Evolutionary conservation across 2,797 vertebrate species (phyloP).

Genomic region (Pelodytes ibericus): DNA sequence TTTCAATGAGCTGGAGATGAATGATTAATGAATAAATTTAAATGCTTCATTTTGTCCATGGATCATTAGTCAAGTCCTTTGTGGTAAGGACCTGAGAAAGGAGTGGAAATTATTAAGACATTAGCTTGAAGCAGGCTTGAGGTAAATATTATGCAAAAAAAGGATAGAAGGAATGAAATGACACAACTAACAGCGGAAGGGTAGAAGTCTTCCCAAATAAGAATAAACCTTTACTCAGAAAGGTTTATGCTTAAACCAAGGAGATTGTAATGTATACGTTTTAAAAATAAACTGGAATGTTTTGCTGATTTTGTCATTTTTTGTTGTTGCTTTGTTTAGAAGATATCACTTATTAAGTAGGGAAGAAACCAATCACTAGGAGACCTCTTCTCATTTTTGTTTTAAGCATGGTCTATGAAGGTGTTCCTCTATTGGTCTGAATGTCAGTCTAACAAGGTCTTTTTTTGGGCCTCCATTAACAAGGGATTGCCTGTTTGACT

Average conservation of each 20-base stretch:
- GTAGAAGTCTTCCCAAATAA: constrained; percentile 76
- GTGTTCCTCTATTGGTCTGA: too few species aligned
- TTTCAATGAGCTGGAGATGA: constrained; percentile 99
- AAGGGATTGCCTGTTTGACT: too few species aligned
- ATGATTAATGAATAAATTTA: constrained; percentile 99
- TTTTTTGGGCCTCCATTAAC: too few species aligned
- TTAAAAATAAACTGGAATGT: too few species aligned
- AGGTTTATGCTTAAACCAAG: neutral
- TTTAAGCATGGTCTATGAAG: too few species aligned
- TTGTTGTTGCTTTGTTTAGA: too few species aligned
- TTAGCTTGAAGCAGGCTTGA: constrained; percentile 99
- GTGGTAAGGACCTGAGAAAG: constrained; percentile 99
- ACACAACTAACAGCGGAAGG: constrained; percentile 78
- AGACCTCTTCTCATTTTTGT: too few species aligned
- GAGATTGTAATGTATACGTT: too few species aligned
- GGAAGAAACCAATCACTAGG: too few species aligned
- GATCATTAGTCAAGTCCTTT: constrained; percentile 99
- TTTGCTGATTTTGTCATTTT: too few species aligned
- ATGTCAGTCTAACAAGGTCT: too few species aligned
- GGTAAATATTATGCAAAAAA: constrained; percentile 98
- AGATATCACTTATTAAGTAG: too few species aligned
- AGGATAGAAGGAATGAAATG: constrained; percentile 66
- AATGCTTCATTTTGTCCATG: constrained; percentile 99
- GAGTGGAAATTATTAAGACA: constrained; percentile 99
- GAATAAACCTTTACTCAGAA: neutral